Evolutionary conservation across 2,888 invertebrate species (phyloP).

Genomic region (Diaprepes abbreviatus): DNA sequence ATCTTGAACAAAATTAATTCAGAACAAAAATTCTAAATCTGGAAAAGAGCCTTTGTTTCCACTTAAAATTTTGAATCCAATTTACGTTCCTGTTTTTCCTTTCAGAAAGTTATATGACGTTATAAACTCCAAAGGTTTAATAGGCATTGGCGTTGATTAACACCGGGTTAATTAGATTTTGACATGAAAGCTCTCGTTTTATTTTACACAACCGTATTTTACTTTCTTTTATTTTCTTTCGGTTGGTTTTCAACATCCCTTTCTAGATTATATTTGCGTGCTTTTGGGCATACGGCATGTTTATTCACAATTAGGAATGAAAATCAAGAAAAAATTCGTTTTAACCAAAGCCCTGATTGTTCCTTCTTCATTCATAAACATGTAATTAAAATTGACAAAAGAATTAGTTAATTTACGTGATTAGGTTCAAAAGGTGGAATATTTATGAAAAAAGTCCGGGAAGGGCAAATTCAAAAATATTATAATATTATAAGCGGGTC

Average conservation of each 20-base stretch:
- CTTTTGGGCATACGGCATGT: background rate
- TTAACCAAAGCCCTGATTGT: background rate
- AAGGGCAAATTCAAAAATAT: too few relatives aligned
- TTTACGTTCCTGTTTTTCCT: background rate
- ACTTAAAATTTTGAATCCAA: slow-evolving; percentile 2
- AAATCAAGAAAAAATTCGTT: background rate
- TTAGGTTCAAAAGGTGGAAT: too few relatives aligned
- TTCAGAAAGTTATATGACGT: slow-evolving; percentile 10
- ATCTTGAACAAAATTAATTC: too few relatives aligned
- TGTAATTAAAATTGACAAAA: too few relatives aligned
- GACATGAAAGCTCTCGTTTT: slow-evolving; percentile 3
- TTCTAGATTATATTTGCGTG: slow-evolving; percentile 1
- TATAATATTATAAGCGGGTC: too few relatives aligned
- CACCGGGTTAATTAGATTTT: slow-evolving; percentile 11
- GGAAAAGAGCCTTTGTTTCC: too few relatives aligned
- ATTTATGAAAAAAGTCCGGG: too few relatives aligned
- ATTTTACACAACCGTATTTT: slow-evolving; percentile 12
- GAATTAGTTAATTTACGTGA: too few relatives aligned
- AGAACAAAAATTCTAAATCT: too few relatives aligned
- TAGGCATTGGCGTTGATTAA: slow-evolving; percentile 9
- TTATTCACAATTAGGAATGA: background rate
- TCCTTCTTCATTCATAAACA: too few relatives aligned
- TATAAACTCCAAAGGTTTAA: slow-evolving; percentile 13
- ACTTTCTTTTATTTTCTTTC: slow-evolving; percentile 1
- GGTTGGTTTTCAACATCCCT: background rate